A percentile compares a stretch with the other conserved stretches of the same genome.
Evolutionary conservation across 2,888 invertebrate species (phyloP).

Genomic region (Seira musarum): DNA sequence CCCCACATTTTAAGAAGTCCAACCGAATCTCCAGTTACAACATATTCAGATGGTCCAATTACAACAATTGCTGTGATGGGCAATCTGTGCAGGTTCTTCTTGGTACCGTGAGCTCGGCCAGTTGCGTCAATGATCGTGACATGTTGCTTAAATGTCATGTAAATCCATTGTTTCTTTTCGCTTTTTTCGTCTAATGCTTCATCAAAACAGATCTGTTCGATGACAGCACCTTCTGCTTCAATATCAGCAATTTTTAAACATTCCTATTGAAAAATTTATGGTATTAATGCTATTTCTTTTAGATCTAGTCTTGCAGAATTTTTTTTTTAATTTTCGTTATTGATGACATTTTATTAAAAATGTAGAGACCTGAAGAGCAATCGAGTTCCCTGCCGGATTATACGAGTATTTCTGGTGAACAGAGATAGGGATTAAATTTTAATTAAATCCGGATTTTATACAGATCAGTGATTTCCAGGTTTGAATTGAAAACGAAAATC

Average conservation of each 20-base stretch:
- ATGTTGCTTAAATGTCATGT: slow-evolving; percentile 64
- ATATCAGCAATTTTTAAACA: slow-evolving; percentile 67
- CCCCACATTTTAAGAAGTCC: slow-evolving; percentile 69
- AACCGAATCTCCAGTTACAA: slow-evolving; percentile 69
- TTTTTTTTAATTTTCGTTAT: not conserved
- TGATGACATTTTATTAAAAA: too few relatives aligned
- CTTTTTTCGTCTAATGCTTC: slow-evolving; percentile 62
- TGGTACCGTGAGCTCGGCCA: slow-evolving; percentile 68
- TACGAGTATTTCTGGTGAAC: slow-evolving; percentile 68
- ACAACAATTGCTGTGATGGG: slow-evolving; percentile 65
- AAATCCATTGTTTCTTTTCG: slow-evolving; percentile 69
- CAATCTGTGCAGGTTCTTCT: slow-evolving; percentile 65
- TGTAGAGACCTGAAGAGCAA: slow-evolving; percentile 65
- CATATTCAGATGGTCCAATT: slow-evolving; percentile 64
- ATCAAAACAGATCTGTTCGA: slow-evolving; percentile 67
- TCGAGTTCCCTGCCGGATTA: slow-evolving; percentile 64
- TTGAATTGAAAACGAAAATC: not conserved
- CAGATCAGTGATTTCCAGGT: slow-evolving; percentile 24
- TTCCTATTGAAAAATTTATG: slow-evolving; percentile 41
- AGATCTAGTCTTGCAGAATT: too few relatives aligned
- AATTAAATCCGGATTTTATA: slow-evolving; percentile 46
- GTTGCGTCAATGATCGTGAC: slow-evolving; percentile 65
- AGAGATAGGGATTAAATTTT: slow-evolving; percentile 38
- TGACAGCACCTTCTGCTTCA: slow-evolving; percentile 62
- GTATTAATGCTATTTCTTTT: not conserved